Evolutionary conservation across 2,888 invertebrate genomes (phyloP), one percentile per base, ranked within the genome.

Genomic region (Eupithecia dodoneata): DNA sequence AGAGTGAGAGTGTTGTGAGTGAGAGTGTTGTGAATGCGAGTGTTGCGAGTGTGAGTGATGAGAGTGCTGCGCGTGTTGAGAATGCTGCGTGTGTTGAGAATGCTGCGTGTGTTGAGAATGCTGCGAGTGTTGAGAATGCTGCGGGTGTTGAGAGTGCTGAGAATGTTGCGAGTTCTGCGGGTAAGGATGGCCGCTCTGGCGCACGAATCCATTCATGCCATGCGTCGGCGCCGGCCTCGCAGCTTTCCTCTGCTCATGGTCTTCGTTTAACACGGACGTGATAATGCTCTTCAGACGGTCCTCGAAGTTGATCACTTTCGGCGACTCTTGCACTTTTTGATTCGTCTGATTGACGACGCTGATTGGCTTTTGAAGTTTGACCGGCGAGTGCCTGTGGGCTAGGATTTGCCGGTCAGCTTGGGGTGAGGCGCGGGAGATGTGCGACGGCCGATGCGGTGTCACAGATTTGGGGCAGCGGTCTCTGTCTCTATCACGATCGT

Each of bases 281-380:
- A 98, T 98, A 79, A 98, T 97, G 87, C 97, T 97, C 92, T 98
- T 98, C 67, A 98, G 95, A 45, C 98, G 96, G 91, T 99, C 98
- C 91, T 99, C 98, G 90, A 98, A 98, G 91, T 98, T 98, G 75
- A 97, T 97, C 79, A 93, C 93, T 80, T 88, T 89, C 18, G 98
- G 98, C n/a, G 98, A 97, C 90, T 98, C 98, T 86, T 97, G 97
- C 72, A 96, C 95, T 86, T 96, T 70, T 30, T 6, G 70, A 47
- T 70, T 95, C 83, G 90, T 83, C 30, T 75, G 78, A 13, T 70
- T 73, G 79, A 94, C 92, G 44, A 94, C 93, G 93, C 87, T 94
- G 82, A 94, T 89, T 30, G 93, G 86, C 83, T 94, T 95, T 86
- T 95, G 95, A 65, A 86, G 85, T 79, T 92, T 92, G 81, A 87